Evolutionary conservation across 2,888 invertebrate genomes (phyloP).

Genomic region (Dione juno): DNA sequence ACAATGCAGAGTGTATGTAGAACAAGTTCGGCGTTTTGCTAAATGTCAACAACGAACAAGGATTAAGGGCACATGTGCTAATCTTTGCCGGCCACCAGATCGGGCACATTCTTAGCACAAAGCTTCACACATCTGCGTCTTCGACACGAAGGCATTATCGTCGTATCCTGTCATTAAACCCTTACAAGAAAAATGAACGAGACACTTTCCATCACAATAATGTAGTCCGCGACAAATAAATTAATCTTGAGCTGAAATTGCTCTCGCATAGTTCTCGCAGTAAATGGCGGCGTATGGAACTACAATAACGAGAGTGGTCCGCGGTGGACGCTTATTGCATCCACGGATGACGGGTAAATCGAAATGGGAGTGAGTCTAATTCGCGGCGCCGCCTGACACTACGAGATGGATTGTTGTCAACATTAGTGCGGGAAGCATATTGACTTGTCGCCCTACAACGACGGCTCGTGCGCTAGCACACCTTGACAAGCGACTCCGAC

Average conservation of each 20-base stretch:
- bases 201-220: constrained; percentile 67
- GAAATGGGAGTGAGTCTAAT: constrained; percentile 80
- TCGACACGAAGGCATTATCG: constrained; percentile 60
- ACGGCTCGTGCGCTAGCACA: constrained; percentile 34
- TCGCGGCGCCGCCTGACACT: constrained; percentile 78
- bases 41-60: constrained; percentile 38
- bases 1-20: background rate
- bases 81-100: constrained; percentile 54
- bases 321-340: constrained; percentile 64
- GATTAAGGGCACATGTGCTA: constrained; percentile 58
- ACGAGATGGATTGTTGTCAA: constrained; percentile 81
- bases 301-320: constrained; percentile 61
- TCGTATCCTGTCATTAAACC: constrained; percentile 79
- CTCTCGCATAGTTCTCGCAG: constrained; percentile 62
- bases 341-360: constrained; percentile 71
- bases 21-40: constrained; percentile 30
- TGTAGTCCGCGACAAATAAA: constrained; percentile 69
- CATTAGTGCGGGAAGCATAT: constrained; percentile 79
- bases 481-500: constrained; percentile 48
- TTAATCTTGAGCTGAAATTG: constrained; percentile 71
- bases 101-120: constrained; percentile 66
- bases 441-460: constrained; percentile 72
- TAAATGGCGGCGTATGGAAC: constrained; percentile 52
- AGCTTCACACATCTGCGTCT: constrained; percentile 74
- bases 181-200: constrained; percentile 63